Evolutionary conservation across 1,140 invertebrate genomes (phyloP).

Genomic region (Wiebesia pumilae): DNA sequence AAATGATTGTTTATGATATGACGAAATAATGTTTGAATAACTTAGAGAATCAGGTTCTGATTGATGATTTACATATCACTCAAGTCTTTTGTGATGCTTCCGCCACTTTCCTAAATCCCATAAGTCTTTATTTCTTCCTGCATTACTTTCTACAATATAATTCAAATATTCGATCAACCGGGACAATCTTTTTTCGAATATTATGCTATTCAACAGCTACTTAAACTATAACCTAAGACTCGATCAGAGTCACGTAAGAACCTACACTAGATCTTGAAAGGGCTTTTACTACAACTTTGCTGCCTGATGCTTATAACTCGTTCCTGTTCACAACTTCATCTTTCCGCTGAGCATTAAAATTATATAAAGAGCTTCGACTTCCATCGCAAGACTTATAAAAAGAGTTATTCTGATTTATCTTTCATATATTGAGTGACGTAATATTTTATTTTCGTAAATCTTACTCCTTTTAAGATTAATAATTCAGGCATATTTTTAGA

Average conservation of each 20-base stretch:
- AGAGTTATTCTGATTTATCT: background rate
- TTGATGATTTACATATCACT: background rate
- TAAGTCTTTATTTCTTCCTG: background rate
- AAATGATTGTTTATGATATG: too few species aligned
- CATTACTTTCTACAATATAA: background rate
- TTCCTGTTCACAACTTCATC: background rate
- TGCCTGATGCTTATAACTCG: background rate
- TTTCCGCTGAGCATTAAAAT: background rate
- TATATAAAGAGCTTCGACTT: background rate
- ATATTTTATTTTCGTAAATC: background rate
- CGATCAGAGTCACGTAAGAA: background rate
- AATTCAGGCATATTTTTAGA: background rate
- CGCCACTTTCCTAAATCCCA: background rate
- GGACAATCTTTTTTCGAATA: background rate
- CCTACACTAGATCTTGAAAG: background rate
- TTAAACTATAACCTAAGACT: background rate
- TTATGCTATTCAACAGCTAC: background rate
- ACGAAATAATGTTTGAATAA: background rate
- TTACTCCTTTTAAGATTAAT: background rate
- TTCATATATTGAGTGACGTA: background rate
- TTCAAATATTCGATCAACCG: background rate
- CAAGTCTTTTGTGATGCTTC: background rate
- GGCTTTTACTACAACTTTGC: background rate
- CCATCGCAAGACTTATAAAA: background rate
- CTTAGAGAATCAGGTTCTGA: background rate